A percentile compares a stretch with the other conserved stretches of the same genome.
These are phyloP conservation scores for Aphis craccivora DNA, from an alignment of 1,140 invertebrate species.

Conservation along the genomic window DNA sequence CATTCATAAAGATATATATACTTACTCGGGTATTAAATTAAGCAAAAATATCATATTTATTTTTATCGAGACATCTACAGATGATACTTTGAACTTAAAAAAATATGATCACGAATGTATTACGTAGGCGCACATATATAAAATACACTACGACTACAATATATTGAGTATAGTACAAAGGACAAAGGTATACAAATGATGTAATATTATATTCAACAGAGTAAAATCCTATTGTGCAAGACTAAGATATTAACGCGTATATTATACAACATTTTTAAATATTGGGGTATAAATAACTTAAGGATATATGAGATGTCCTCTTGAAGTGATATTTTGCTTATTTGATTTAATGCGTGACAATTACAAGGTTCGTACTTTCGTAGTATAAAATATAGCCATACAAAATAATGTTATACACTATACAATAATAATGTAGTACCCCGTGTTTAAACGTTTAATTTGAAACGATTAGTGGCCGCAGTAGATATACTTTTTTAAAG, in stretches of 20 bases:
- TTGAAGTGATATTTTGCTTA: not conserved
- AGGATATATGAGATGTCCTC: not conserved
- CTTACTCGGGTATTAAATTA: not conserved
- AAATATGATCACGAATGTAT: not conserved
- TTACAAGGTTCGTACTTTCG: not conserved
- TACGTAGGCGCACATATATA: not conserved
- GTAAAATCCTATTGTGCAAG: not conserved
- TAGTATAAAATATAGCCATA: not conserved
- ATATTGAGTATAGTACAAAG: not conserved
- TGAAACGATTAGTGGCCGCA: not conserved
- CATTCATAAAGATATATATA: not conserved
- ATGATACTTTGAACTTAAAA: conserved; percentile 20
- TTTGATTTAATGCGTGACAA: not conserved
- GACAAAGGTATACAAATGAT: not conserved
- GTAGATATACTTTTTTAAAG: not conserved
- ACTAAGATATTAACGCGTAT: not conserved
- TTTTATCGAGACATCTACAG: not conserved
- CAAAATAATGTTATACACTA: not conserved
- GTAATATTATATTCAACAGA: conserved; percentile 22
- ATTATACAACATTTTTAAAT: not conserved
- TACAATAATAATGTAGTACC: not conserved
- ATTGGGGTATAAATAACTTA: not conserved
- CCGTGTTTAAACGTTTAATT: not conserved
- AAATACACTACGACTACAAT: not conserved
- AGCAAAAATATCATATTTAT: not conserved